A percentile compares a stretch with the other conserved stretches of the same genome.
Evolutionary conservation across 2,113 vertebrate genomes (phyloP).

Genomic region (Takifugu flavidus): DNA sequence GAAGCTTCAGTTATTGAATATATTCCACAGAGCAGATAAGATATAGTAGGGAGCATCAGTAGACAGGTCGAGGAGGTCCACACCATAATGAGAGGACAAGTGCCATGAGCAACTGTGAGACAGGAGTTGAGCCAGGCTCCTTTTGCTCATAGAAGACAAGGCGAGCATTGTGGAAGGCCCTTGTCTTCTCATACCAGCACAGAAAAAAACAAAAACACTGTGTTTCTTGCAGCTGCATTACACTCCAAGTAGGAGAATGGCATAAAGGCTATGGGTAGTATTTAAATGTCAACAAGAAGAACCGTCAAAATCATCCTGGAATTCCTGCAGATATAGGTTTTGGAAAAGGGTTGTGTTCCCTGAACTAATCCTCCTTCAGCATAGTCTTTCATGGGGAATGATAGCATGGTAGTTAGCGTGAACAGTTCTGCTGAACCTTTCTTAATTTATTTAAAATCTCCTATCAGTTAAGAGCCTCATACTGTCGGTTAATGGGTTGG

Average conservation of each 20-base stretch:
- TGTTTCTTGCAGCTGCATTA: slow-evolving; percentile 55
- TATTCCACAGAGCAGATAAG: slow-evolving; percentile 42
- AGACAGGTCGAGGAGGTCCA: slow-evolving; percentile 61
- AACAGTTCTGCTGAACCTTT: neutral
- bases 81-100: slow-evolving; percentile 67
- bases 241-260: slow-evolving; percentile 29
- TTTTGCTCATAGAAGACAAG: slow-evolving; percentile 62
- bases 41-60: slow-evolving; percentile 36
- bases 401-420: slow-evolving; percentile 7
- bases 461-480: slow-evolving; percentile 29
- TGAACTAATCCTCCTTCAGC: slow-evolving; percentile 1
- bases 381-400: slow-evolving; percentile 9
- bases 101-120: slow-evolving; percentile 71
- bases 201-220: slow-evolving; percentile 23
- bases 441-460: neutral
- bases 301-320: slow-evolving; percentile 9
- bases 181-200: slow-evolving; percentile 55
- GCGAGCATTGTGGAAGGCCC: slow-evolving; percentile 58
- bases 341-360: slow-evolving; percentile 6
- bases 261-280: slow-evolving; percentile 32
- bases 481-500: slow-evolving; percentile 19
- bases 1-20: slow-evolving; percentile 5
- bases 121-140: slow-evolving; percentile 64
- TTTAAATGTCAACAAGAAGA: slow-evolving; percentile 40
- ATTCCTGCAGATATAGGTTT: slow-evolving; percentile 16